A percentile compares a stretch with the other conserved stretches of the same genome.
phyloP scores from a whole-genome alignment of 2,888 invertebrate genomes.

The Elmis aenea region DNA sequence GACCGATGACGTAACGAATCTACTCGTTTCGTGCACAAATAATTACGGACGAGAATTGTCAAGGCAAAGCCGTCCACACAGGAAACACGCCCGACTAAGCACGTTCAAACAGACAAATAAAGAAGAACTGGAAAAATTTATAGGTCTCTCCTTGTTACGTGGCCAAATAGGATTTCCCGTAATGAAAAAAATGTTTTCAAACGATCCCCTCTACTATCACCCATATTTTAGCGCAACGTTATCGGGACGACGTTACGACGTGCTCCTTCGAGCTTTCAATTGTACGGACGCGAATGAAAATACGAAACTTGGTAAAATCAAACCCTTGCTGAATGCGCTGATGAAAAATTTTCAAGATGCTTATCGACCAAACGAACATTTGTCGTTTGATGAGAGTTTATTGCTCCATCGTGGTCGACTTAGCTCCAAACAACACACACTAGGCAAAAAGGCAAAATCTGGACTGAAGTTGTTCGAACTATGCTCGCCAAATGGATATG shows the following conservation, averaged over 20 bases:
- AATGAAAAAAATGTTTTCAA: constrained; percentile 17
- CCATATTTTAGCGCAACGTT: constrained; percentile 15
- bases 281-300: constrained; percentile 13
- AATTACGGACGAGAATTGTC: too few species aligned
- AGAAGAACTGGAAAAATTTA: constrained; percentile 13
- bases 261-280: constrained; percentile 15
- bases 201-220: constrained; percentile 18
- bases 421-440: constrained; percentile 6
- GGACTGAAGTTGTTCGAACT: constrained; percentile 23
- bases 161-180: constrained; percentile 13
- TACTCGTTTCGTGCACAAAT: neutral
- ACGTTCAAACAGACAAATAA: constrained; percentile 13
- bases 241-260: constrained; percentile 12
- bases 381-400: constrained; percentile 20
- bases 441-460: constrained; percentile 21
- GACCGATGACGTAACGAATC: neutral
- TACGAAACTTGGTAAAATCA: constrained; percentile 18
- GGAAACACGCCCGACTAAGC: neutral
- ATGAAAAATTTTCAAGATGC: constrained; percentile 18
- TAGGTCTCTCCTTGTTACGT: constrained; percentile 15
- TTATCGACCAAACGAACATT: constrained; percentile 15
- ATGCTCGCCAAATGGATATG: constrained; percentile 15
- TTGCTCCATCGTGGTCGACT: constrained; percentile 20
- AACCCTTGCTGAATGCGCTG: constrained; percentile 17
- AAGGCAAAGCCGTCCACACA: neutral